Percentiles rank a stretch among this genome's conserved stretches.
Conservation (phyloP, 2,888 invertebrate genomes). For the Sinotaia quadrata region DNA sequence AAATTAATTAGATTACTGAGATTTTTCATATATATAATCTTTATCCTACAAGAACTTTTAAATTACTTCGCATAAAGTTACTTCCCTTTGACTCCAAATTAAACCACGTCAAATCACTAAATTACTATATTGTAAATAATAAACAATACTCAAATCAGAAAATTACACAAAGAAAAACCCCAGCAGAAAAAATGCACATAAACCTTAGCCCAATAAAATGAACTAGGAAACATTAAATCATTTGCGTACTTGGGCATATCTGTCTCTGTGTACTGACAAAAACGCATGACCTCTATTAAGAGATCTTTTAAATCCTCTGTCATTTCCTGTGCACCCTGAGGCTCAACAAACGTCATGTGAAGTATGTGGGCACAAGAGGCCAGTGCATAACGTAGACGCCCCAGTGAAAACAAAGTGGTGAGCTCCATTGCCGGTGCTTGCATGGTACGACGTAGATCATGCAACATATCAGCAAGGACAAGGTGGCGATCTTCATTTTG, state of each 20-base stretch:
- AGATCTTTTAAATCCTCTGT: background rate
- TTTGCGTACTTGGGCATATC: constrained; percentile 45
- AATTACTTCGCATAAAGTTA: too few relatives aligned
- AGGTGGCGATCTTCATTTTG: background rate
- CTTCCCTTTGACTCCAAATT: too few relatives aligned
- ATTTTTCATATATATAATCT: too few relatives aligned
- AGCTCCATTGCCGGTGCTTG: background rate
- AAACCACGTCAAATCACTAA: too few relatives aligned
- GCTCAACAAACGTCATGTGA: constrained; percentile 42
- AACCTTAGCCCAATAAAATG: too few relatives aligned
- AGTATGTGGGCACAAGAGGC: constrained; percentile 35
- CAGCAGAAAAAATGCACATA: too few relatives aligned
- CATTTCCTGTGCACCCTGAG: constrained; percentile 45
- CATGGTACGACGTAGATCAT: background rate
- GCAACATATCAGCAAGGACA: background rate
- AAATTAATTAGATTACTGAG: too few relatives aligned
- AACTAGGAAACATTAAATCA: too few relatives aligned
- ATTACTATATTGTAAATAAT: too few relatives aligned
- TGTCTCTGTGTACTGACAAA: constrained; percentile 1
- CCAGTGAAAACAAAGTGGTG: constrained; percentile 31
- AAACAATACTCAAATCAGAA: too few relatives aligned
- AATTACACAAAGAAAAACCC: too few relatives aligned
- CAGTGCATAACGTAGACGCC: constrained; percentile 29
- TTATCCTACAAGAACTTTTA: too few relatives aligned
- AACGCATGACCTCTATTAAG: background rate